Base-by-base conservation (phyloP, 2,797 vertebrate genomes). In the Knipowitschia caucasica region DNA sequence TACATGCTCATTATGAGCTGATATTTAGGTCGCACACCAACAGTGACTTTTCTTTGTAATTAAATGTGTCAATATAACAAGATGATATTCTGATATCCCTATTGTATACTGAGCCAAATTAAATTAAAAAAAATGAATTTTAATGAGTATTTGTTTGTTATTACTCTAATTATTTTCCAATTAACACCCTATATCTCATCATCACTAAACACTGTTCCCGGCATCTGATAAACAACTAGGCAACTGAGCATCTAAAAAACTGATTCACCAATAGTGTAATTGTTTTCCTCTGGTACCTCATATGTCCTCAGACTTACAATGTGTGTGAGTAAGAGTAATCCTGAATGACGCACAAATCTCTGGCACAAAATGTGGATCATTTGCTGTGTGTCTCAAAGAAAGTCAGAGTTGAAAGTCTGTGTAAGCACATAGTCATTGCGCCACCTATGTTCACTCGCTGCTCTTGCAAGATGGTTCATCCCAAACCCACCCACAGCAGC, bases 131-230 rank as follows among this genome's bases (percentile, higher is more conserved):
- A 78, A 74, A 82, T 79, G 71, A 78, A 80, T 85, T 85, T 84
- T 88, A 87, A 88, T 88, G 70, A 84, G 81, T 63, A 62, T 60
- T 64, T 60, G 59, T 59, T 64, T 75, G 72, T 87, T 90, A 85
- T 87, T 86, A 75, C 77, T 65, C 69, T 87, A 74, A 85, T 89
- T 89, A 87, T 88, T 87, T 87, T 84, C 67, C 74, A 85, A 89
- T 89, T 87, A 88, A 78, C 76, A 82, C 74, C 73, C 76, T 83
- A 83, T 66, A 78, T 67, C 69, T 64, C 74, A 80, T 66, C 64
- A 76, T 60, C 71, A 39, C 49, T 65, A 57, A 73, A 49, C 72
- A 66, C 62, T 72, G 44, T 67, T 30, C 31, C 46, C 67, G 60
- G 18, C 66, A 66, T 67, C 71, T 67, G 70, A 71, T 82, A 71